Base-by-base conservation (phyloP, 2,888 invertebrate species). In the Tridacna gigas region DNA sequence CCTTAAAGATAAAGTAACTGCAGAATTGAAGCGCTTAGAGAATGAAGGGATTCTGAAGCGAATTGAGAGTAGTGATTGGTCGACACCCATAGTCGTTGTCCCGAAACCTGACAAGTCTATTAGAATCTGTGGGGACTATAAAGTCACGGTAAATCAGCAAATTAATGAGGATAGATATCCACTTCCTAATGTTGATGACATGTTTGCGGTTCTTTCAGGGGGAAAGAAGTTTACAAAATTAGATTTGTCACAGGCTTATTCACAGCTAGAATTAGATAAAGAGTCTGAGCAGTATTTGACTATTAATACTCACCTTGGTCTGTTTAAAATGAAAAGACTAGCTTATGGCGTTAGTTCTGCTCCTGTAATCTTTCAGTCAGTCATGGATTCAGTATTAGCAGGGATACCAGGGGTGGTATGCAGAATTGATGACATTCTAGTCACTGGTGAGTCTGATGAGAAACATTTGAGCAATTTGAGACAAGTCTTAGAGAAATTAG, bases 321-420 rank as follows among this genome's bases (percentile, higher is more conserved):
- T 88, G 18, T 88, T 67, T 74, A 25, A 71, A 25, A 82, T 82
- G 60, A 80, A 74, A 4, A 56, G 88, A 7, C 48, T 88, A 63
- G 77, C 78, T 22, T 86, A 77, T 74, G 89, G 86, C 45, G 75
- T 89, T 37, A 66, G 74, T 18, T 79, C 84, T 18, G 76, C 79
- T 9, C 88, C 83, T 12, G 82, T 81, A 15, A 84, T 86, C 13
- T 89, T 82, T 56, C 88, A 88, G 60, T 71, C 74, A n/a, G 79
- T 80, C 2, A 86, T 88, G 82, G 86, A 88, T 37, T 71, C 77
- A 26, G 60, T 88, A 25, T 79, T 88, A 26, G 28, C 60, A 9
- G 80, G 86, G 18, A 37, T 67, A 47, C 7, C 47, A 73, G 80
- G 77, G 66, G 79, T 71, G 81, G 48, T 48, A n/a, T 71, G n/a